phyloP scores from a whole-genome alignment of 2,888 invertebrate species.

The Timema podura region DNA sequence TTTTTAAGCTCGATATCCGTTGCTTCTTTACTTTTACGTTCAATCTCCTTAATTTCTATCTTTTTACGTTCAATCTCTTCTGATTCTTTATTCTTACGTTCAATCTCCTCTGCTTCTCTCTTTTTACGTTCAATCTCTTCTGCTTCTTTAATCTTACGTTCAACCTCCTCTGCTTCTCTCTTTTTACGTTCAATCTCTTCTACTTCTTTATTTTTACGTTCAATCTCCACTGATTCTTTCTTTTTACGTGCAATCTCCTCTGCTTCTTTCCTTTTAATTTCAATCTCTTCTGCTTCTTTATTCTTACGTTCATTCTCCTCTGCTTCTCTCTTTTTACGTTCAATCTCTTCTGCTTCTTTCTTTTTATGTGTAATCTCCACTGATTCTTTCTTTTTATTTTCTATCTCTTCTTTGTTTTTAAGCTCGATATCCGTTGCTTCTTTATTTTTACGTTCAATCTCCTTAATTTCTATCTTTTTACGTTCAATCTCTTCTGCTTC shows the following conservation, averaged over 20 bases:
- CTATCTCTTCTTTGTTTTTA: neutral
- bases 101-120: neutral
- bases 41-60: neutral
- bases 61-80: neutral
- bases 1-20: neutral
- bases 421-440: neutral
- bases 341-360: neutral
- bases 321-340: neutral
- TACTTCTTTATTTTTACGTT: neutral
- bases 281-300: slow-evolving; percentile 7
- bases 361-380: neutral
- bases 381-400: slow-evolving; percentile 8
- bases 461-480: slow-evolving; percentile 19
- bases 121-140: neutral
- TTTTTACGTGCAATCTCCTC: neutral
- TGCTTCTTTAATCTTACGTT: neutral
- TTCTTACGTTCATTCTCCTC: neutral
- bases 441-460: neutral
- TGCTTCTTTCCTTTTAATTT: neutral
- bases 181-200: neutral
- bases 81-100: neutral
- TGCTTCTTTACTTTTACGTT: neutral
- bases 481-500: slow-evolving; percentile 17
- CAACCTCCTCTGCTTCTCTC: neutral
- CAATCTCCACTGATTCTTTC: neutral